Percentiles rank a stretch among this genome's conserved stretches.
phyloP scores from a whole-genome alignment of 2,113 vertebrate genomes.

The Cavia porcellus region DNA sequence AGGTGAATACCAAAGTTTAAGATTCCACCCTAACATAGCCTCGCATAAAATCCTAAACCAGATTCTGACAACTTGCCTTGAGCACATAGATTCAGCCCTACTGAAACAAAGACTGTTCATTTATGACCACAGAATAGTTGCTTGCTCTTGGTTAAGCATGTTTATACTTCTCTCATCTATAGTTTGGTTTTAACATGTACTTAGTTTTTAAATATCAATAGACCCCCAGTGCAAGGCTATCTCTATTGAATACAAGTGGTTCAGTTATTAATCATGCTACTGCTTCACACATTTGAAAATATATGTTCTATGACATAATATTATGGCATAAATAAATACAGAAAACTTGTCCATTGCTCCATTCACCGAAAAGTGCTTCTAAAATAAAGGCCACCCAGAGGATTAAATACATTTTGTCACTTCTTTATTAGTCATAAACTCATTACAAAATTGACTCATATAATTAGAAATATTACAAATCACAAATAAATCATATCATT shows the following conservation, averaged over 20 bases:
- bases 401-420: conserved; percentile 43
- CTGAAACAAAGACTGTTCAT: background rate
- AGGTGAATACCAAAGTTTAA: background rate
- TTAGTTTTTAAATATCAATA: background rate
- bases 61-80: background rate
- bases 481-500: conserved; percentile 76
- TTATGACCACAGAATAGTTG: background rate
- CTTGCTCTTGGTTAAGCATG: background rate
- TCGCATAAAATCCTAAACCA: conserved; percentile 10
- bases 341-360: background rate
- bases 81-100: background rate
- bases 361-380: background rate
- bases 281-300: background rate
- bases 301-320: background rate
- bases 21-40: background rate
- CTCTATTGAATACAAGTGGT: background rate
- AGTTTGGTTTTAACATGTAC: background rate
- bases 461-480: conserved; percentile 73
- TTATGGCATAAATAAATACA: background rate
- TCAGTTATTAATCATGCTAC: background rate
- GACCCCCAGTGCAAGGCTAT: background rate
- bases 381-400: conserved; percentile 32
- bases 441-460: conserved; percentile 72
- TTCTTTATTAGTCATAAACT: conserved; percentile 86
- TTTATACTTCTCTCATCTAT: background rate